Conservation (phyloP, 2,113 vertebrate genomes). For the Ptilorrhoa leucosticta region DNA sequence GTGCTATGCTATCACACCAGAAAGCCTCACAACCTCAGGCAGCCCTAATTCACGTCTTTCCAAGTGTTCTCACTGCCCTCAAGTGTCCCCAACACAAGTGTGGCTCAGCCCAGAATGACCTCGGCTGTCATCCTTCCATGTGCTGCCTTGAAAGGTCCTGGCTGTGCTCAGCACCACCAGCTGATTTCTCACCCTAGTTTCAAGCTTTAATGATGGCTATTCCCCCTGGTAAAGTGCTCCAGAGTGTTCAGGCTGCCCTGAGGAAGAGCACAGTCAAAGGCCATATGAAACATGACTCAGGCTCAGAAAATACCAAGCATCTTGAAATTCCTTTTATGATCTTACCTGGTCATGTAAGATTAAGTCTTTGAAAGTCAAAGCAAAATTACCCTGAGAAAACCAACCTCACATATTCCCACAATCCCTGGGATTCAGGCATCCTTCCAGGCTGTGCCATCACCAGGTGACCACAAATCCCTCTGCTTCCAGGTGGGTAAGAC, state of each 20-base stretch:
- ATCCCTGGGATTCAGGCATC: neutral
- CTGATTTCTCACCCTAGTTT: neutral
- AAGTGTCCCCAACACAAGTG: neutral
- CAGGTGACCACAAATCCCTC: neutral
- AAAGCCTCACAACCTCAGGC: neutral
- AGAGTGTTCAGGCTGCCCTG: neutral
- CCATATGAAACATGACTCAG: neutral
- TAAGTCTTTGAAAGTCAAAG: neutral
- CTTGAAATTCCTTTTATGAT: neutral
- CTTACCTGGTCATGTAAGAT: neutral
- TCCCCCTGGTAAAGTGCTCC: neutral
- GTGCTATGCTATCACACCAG: accelerated
- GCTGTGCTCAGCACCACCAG: neutral
- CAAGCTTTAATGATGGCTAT: neutral
- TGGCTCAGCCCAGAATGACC: neutral
- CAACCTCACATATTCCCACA: neutral
- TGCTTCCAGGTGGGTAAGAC: neutral
- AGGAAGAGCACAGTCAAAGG: neutral
- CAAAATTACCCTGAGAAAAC: neutral
- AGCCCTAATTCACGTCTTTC: neutral
- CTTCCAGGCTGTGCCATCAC: neutral
- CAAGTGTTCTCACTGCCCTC: neutral
- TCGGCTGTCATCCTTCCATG: neutral
- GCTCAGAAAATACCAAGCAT: neutral
- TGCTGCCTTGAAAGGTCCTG: neutral